Evolutionary conservation across 2,113 vertebrate genomes (phyloP).

Genomic region (Corythoichthys haematopterus): DNA sequence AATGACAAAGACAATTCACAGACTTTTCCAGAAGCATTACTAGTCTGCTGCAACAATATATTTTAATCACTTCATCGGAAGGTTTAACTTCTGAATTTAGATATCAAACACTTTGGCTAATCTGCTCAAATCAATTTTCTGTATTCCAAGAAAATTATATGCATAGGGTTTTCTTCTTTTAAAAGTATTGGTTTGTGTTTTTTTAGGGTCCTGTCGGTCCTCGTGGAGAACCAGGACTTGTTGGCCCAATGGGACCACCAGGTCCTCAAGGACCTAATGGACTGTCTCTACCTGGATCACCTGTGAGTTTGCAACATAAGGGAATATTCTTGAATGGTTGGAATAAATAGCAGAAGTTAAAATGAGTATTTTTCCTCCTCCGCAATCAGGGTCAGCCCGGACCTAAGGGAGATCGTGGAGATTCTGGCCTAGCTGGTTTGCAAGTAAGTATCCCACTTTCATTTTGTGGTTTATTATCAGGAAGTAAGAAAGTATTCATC

Average conservation of each 20-base stretch:
- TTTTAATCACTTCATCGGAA: slow-evolving; percentile 1
- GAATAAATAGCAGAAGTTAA: slow-evolving; percentile 28
- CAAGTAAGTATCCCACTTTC: slow-evolving; percentile 63
- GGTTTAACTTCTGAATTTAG: slow-evolving; percentile 44
- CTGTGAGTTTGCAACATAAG: slow-evolving; percentile 67
- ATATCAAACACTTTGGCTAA: slow-evolving; percentile 18
- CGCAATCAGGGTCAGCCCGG: slow-evolving; percentile 83
- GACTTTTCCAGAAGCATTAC: not conserved
- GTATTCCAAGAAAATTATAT: slow-evolving; percentile 6
- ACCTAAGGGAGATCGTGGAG: slow-evolving; percentile 90
- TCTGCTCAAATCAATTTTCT: slow-evolving; percentile 12
- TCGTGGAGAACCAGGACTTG: slow-evolving; percentile 83
- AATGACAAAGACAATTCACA: slow-evolving; percentile 5
- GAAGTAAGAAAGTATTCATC: slow-evolving; percentile 50
- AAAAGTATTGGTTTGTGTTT: not conserved
- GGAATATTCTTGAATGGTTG: slow-evolving; percentile 5
- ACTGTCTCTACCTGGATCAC: slow-evolving; percentile 90
- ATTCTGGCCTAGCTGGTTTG: slow-evolving; percentile 81
- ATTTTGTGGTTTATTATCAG: slow-evolving; percentile 59
- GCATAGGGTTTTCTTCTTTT: slow-evolving; percentile 11
- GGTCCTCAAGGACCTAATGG: slow-evolving; percentile 94
- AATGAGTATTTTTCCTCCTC: slow-evolving; percentile 19
- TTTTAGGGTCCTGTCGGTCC: slow-evolving; percentile 82
- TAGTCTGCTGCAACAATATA: not conserved
- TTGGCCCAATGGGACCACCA: slow-evolving; percentile 87